Evolutionary conservation across 2,797 vertebrate species (phyloP), one percentile per base, ranked within the genome.

Genomic region (Leptatherina wallacei): DNA sequence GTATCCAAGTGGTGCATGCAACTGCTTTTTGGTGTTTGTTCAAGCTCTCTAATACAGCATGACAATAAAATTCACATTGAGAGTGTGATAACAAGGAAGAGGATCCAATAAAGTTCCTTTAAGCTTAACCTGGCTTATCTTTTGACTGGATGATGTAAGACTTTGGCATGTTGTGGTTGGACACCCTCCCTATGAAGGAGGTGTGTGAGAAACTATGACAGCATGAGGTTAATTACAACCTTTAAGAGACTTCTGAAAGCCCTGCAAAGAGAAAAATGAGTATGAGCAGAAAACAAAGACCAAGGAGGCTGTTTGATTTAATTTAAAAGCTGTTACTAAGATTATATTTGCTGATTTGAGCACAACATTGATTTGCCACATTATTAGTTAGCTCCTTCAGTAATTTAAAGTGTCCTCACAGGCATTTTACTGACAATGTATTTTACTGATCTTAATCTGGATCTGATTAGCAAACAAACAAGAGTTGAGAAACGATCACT

Each of bases 391-490:
- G 6, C 12, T 18, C 0, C 0, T 9, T 12, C 11, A 1, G 24
- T 64, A 54, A 57, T 30, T 49, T 16, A 83, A 47, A 1, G n/a
- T 0, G 57, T 75, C 69, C 72, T 73, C 30, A 65, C 7, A 24
- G 51, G 63, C 9, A 49, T 49, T 49, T 49, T 1, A 82, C 61
- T 74, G 78, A 89, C 85, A 81, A 74, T 82, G 57, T 54, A 75
- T 81, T 11, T 27, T 27, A 27, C 24, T 27, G 24, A 27, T 27
- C 30, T 66, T 87, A 87, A 88, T 91, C 88, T 63, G n/a, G 14
- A 35, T 0, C 11, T 0, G 88, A 87, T 87, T 83, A 89, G 75
- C 67, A 66, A 80, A 71, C 83, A 88, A 84, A 88, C 82, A 85
- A 30, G 33, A 51, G 67, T 82, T 86, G 83, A 74, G 73, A 86